Base-by-base conservation (phyloP, 92 coral and sea anemone genomes). In the Heliopora coerulea region DNA sequence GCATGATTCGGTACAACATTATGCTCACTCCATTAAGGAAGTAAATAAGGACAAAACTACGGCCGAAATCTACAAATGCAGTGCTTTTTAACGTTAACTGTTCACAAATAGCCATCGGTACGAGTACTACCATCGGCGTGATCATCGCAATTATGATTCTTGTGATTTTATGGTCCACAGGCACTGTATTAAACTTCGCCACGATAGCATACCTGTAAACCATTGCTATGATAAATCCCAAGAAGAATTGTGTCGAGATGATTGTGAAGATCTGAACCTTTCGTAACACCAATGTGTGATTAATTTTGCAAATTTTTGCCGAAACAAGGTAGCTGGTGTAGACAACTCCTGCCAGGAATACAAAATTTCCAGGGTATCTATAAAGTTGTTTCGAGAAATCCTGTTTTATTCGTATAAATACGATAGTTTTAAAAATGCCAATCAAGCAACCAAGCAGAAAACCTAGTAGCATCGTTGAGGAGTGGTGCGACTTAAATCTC, bases 181-280 rank as follows among this genome's bases (percentile, higher is more conserved):
- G 9, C n/a, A 3, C 52, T 19, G 28, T 46, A 20, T 37, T 66
- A 30, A 66, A 66, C 73, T 34, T 40, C 4, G 73, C 56, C 29
- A 42, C 49, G 21, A 30, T 66, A 56, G 49, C 31, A 26, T 66
- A 66, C 42, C 73, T 46, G 49, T 66, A 66, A 3, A 28, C 1
- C 37, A 66, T 18, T 41, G 56, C 57, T 26, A 66, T 25, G 42
- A 48, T 40, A 44, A 48, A 10, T 5, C 73, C 73, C 34, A 66
- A 17, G 56, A 66, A 21, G 27, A 34, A 66, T n/a, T 66, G 73
- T 17, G 73, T 41, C 13, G 73, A 37, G 73, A 66, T 66, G 19
- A 66, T 66, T 40, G n/a, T 25, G 31, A 66, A 66, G 17, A 66
- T 50, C 25, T 39, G 32, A 9, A 41, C 20, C 24, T 41, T 66